Percentiles rank a stretch among this genome's conserved stretches.
These are phyloP conservation scores for Galbula dea DNA, from an alignment of 2,113 vertebrate genomes.

Conservation along the genomic window DNA sequence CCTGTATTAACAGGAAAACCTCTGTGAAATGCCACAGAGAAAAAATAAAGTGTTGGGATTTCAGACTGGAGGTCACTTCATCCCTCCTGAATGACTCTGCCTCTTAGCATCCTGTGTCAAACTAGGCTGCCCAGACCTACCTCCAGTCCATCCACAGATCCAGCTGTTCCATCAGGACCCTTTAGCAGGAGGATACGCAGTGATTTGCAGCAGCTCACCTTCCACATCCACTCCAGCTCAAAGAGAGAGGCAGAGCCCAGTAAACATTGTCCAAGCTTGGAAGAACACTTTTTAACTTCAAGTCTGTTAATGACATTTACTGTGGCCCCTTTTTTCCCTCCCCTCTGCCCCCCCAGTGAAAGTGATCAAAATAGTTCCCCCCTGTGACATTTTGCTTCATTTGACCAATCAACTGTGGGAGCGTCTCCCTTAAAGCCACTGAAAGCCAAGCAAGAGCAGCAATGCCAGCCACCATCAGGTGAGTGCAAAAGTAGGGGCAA, in stretches of 20 bases:
- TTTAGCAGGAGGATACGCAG: background rate
- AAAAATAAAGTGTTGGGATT: background rate
- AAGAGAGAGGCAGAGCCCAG: background rate
- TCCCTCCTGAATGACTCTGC: background rate
- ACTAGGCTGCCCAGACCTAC: background rate
- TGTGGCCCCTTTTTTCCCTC: slow-evolving; percentile 8
- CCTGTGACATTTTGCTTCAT: slow-evolving; percentile 39
- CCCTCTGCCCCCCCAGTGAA: slow-evolving; percentile 18
- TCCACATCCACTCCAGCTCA: background rate
- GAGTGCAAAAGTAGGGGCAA: background rate
- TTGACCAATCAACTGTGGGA: background rate
- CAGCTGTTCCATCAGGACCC: background rate
- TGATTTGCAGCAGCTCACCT: background rate
- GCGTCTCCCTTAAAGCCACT: background rate
- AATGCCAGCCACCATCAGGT: background rate
- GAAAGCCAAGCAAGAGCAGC: background rate
- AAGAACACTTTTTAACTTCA: background rate
- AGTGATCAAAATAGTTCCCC: slow-evolving; percentile 48
- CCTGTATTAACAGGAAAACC: background rate
- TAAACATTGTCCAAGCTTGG: background rate
- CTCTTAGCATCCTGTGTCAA: background rate
- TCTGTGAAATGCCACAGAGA: background rate
- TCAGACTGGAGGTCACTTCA: background rate
- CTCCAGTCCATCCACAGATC: slow-evolving; percentile 32
- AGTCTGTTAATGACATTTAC: slow-evolving; percentile 32